A percentile compares a stretch with the other conserved stretches of the same genome.
These are phyloP conservation scores for Pachypeltis micranthus DNA, from an alignment of 1,140 invertebrate species.

Conservation along the genomic window DNA sequence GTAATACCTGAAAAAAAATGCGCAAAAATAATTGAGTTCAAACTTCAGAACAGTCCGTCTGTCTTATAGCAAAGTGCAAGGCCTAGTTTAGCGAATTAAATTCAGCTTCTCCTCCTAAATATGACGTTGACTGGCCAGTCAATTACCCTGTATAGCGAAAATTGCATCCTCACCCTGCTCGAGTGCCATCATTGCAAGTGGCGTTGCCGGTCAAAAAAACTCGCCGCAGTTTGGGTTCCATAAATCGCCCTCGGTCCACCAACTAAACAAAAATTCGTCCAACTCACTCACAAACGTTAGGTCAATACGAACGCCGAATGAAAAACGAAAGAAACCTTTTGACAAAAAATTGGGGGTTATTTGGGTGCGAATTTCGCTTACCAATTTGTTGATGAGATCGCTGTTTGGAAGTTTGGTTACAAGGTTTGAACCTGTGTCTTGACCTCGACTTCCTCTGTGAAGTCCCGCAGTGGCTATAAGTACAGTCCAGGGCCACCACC, in stretches of 20 bases:
- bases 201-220: not conserved
- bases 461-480: not conserved
- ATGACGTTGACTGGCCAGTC: no score
- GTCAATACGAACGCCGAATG: not conserved
- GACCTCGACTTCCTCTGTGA: not conserved
- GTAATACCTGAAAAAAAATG: not conserved
- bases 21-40: no score
- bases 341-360: not conserved
- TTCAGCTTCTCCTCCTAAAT: no score
- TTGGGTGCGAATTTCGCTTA: not conserved
- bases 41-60: no score
- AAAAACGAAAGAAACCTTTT: not conserved
- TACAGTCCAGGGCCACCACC: not conserved
- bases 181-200: not conserved
- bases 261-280: not conserved
- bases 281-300: not conserved
- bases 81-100: no score
- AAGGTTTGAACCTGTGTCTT: not conserved
- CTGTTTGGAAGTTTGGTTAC: not conserved
- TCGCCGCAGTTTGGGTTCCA: not conserved
- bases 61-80: no score
- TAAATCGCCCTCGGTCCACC: not conserved
- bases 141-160: no score
- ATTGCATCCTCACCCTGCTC: not conserved
- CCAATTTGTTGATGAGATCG: not conserved